phyloP scores from a whole-genome alignment of 2,888 invertebrate genomes.

The Sussaba pulchella region DNA sequence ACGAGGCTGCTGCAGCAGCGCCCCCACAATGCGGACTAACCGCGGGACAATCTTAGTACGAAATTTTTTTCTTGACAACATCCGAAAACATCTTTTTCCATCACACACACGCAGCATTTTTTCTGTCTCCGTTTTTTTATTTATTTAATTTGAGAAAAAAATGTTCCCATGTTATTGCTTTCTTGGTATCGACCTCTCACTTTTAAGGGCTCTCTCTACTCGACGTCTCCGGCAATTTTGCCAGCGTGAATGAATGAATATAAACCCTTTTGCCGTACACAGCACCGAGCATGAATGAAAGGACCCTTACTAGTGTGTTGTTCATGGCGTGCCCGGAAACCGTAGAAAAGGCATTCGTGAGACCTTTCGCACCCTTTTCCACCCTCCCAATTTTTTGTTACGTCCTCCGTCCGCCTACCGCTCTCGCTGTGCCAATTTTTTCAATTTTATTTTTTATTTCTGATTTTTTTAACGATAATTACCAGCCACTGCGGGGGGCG shows the following conservation, averaged over 20 bases:
- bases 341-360: constrained; percentile 57
- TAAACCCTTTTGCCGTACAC: constrained; percentile 59
- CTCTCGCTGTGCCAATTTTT: constrained; percentile 26
- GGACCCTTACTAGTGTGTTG: constrained; percentile 50
- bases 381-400: constrained; percentile 24
- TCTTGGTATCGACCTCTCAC: constrained; percentile 44
- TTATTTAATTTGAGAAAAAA: constrained; percentile 26
- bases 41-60: constrained; percentile 30
- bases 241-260: constrained; percentile 80
- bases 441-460: no score
- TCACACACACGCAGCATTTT: constrained; percentile 1
- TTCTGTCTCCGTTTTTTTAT: constrained; percentile 10
- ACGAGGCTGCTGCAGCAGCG: constrained; percentile 4
- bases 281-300: constrained; percentile 77
- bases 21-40: constrained; percentile 42
- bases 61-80: constrained; percentile 30
- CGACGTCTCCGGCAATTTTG: constrained; percentile 71
- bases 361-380: constrained; percentile 13
- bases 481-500: constrained; percentile 65
- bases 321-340: constrained; percentile 76
- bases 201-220: constrained; percentile 25
- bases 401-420: constrained; percentile 6
- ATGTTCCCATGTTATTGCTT: constrained; percentile 22
- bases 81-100: constrained; percentile 5
- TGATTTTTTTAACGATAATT: no score